Percentiles rank a stretch among this genome's conserved stretches.
Evolutionary conservation across 2,888 invertebrate genomes (phyloP).

Genomic region (Cataglyphis altisquamis): DNA sequence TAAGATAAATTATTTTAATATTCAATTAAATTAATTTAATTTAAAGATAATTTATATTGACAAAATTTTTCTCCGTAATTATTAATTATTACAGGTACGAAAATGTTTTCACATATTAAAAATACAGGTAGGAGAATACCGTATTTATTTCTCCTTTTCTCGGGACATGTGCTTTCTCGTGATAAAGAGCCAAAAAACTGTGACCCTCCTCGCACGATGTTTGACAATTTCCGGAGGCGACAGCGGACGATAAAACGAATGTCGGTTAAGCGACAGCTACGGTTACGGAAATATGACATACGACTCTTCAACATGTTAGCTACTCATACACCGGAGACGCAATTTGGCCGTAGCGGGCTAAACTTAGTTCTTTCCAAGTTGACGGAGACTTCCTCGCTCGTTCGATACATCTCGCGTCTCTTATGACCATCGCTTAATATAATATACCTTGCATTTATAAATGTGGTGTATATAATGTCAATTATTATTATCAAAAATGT

Average conservation of each 20-base stretch:
- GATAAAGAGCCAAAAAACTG: constrained; percentile 59
- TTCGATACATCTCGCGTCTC: constrained; percentile 26
- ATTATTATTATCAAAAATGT: constrained; percentile 17
- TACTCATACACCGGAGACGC: constrained; percentile 54
- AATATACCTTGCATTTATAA: constrained; percentile 7
- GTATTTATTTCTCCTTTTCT: constrained; percentile 17
- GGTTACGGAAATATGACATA: constrained; percentile 81
- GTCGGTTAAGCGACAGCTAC: constrained; percentile 74
- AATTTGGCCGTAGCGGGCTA: constrained; percentile 60
- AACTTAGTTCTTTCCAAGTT: constrained; percentile 66
- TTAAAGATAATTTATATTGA: not conserved
- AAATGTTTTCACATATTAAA: not conserved
- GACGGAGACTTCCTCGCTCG: constrained; percentile 39
- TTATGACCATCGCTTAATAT: not conserved
- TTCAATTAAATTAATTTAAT: not conserved
- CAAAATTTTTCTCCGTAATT: not conserved
- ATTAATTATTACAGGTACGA: no score
- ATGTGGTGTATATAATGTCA: not conserved
- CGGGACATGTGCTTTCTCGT: constrained; percentile 32
- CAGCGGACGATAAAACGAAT: constrained; percentile 78
- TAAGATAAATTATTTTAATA: not conserved
- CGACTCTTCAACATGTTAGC: constrained; percentile 79
- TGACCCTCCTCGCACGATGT: constrained; percentile 62
- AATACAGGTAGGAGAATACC: constrained; percentile 5
- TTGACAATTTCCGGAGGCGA: constrained; percentile 78